Base-by-base conservation (phyloP, 2,888 invertebrate genomes). In the Pyrocoelia pectoralis region DNA sequence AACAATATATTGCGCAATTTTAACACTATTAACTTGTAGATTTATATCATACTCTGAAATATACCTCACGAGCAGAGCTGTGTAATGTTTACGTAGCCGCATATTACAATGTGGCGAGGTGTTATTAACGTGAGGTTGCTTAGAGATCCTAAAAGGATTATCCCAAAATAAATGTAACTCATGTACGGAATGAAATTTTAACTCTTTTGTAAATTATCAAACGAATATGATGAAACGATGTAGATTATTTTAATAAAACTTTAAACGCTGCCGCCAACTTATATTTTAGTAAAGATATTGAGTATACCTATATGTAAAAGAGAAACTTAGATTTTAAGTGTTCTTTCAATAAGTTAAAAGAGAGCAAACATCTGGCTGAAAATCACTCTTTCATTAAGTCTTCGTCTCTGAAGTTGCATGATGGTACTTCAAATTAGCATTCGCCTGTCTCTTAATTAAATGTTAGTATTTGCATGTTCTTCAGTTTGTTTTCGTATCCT, bases 381-480 rank as follows among this genome's bases (percentile, higher is more conserved):
- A 61, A 66, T 66, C 64, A 64, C 61, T 59, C 64, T 65, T 68
- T 68, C 66, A 68, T 68, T 68, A 68, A 68, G 60, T 68, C 66
- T 60, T 59, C 68, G 53, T 58, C 58, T 52, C 52, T 29, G 33
- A 53, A 59, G 48, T 49, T 59, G 53, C 53, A 49, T 49, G 58
- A 52, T 52, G 58, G 38, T 46, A 59, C 59, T 59, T 43, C 29
- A 59, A 58, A 59, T 59, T 59, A 59, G 59, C 59, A 59, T 59
- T 59, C 46, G 38, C 53, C 59, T 43, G 58, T 33, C 14, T 54
- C 59, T 59, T 59, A 59, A 59, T 59, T 59, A 59, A 59, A 59
- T 53, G 59, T 59, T 59, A 59, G 59, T 59, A 53, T 59, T 59
- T 59, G 59, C 59, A 19, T 53, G 53, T 14, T 28, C 33, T 50